Evolutionary conservation across 2,113 vertebrate genomes (phyloP), one percentile per base, ranked within the genome.

Genomic region (Solea solea): DNA sequence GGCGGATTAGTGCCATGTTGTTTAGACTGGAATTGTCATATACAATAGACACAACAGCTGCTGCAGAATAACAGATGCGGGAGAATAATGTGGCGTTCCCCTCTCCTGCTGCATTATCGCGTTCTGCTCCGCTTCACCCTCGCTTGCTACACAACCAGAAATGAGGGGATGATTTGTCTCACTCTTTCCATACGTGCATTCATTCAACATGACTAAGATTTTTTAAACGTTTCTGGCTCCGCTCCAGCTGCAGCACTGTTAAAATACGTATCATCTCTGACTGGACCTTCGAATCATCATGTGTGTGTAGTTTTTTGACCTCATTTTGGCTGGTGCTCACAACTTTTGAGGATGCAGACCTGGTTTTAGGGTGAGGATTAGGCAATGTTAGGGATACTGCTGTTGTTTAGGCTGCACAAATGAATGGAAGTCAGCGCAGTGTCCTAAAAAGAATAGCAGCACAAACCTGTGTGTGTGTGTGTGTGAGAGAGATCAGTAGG

Each of bases 181-280:
- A 44, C 14, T 10, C 1, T 69, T 82, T 82, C 69, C 74, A 49
- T 56, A 55, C 72, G 44, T 73, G 73, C 54, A 54, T 78, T 72
- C 70, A 68, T 80, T 73, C 52, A 63, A 65, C 61, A 76, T 50
- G 81, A 85, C 73, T 50, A 75, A 76, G 72, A 83, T 54, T 82
- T 82, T 69, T 89, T 86, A 89, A 83, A 84, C 54, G 60, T 69
- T 65, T 49, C 66, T 92, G 91, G 86, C 88, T 13, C 61, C 10
- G 27, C 50, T 77, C 85, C 90, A 89, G 50, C 34, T 34, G 34
- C 52, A 65, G 67, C 59, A 48, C 76, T 86, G 87, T 89, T 88
- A 90, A 88, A 88, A 84, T 92, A 92, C 91, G 85, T 88, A 89
- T 93, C 88, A 90, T 87, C 89, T 82, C 84, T 90, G 88, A 92